Evolutionary conservation across 1,140 invertebrate genomes (phyloP).

Genomic region (Drosophila dunni): DNA sequence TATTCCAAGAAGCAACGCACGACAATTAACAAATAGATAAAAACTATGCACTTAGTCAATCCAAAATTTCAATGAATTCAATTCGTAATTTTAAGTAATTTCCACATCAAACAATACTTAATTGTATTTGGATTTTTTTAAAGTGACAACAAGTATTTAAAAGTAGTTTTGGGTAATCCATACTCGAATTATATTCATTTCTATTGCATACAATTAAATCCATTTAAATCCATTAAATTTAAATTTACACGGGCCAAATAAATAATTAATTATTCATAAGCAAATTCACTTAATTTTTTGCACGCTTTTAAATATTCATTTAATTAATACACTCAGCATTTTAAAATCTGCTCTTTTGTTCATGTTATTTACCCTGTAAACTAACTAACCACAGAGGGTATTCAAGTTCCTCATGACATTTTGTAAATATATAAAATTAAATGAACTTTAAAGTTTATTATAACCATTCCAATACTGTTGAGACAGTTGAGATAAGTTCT

Average conservation of each 20-base stretch:
- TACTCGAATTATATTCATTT: slow-evolving; percentile 9
- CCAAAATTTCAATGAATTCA: slow-evolving; percentile 17
- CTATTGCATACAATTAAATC: slow-evolving; percentile 2
- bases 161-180: slow-evolving; percentile 2
- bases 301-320: slow-evolving; percentile 30
- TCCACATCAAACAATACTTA: not conserved
- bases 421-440: not conserved
- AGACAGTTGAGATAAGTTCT: not conserved
- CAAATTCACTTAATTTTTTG: not conserved
- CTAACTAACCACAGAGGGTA: not conserved
- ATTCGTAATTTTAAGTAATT: slow-evolving; percentile 11
- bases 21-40: slow-evolving; percentile 7
- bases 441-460: not conserved
- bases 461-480: not conserved
- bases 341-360: slow-evolving; percentile 18
- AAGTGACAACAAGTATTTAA: not conserved
- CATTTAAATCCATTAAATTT: slow-evolving; percentile 11
- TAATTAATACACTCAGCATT: slow-evolving; percentile 15
- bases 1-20: slow-evolving; percentile 14
- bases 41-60: slow-evolving; percentile 11
- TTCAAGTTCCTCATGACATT: too few species aligned
- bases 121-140: not conserved
- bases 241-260: slow-evolving; percentile 17
- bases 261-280: slow-evolving; percentile 41
- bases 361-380: not conserved